phyloP scores from a whole-genome alignment of 2,113 vertebrate species.

The Aspidoscelis tigris region DNA sequence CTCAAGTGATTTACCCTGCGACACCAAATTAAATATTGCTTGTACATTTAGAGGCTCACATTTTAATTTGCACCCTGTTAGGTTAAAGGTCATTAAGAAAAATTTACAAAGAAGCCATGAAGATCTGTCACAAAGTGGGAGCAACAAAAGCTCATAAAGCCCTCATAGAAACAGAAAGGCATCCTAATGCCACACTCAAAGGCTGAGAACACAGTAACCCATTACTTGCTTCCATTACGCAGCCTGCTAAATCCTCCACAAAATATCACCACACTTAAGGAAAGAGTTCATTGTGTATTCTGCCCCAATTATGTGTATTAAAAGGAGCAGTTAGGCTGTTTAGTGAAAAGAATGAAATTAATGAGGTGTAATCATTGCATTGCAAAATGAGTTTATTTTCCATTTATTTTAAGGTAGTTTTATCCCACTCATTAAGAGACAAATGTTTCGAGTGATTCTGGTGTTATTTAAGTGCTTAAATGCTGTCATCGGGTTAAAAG shows the following conservation, averaged over 20 bases:
- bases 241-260: slow-evolving; percentile 37
- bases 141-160: slow-evolving; percentile 10
- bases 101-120: background rate
- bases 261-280: slow-evolving; percentile 39
- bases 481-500: background rate
- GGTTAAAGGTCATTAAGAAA: slow-evolving; percentile 25
- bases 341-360: slow-evolving; percentile 31
- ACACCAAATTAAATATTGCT: background rate
- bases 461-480: slow-evolving; percentile 24
- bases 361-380: slow-evolving; percentile 35
- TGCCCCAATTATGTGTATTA: slow-evolving; percentile 35
- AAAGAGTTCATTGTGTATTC: slow-evolving; percentile 42
- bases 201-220: slow-evolving; percentile 1
- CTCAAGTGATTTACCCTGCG: background rate
- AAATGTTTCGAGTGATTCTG: slow-evolving; percentile 24
- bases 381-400: slow-evolving; percentile 40
- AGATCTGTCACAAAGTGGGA: background rate
- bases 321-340: slow-evolving; percentile 39
- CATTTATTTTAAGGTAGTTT: slow-evolving; percentile 38
- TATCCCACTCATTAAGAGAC: slow-evolving; percentile 25
- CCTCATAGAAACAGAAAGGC: slow-evolving; percentile 13
- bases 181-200: background rate
- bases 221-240: slow-evolving; percentile 36
- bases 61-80: slow-evolving; percentile 12
- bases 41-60: background rate